phyloP scores from a whole-genome alignment of 2,797 vertebrate species.

The Poeciliopsis presidionis region DNA sequence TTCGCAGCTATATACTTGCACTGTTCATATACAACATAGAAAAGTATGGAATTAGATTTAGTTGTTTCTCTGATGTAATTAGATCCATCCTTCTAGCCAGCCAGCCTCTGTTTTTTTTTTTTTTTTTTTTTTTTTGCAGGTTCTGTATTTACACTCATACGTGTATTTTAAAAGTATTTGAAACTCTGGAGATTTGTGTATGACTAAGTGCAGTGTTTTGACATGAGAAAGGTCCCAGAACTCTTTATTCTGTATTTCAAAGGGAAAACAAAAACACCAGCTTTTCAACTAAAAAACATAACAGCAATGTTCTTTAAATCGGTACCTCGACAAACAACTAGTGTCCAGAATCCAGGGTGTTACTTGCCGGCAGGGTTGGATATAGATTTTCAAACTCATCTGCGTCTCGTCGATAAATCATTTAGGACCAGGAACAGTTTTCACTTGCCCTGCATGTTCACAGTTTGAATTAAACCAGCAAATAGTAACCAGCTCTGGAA shows the following conservation, averaged over 20 bases:
- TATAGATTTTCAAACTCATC: slow-evolving; percentile 51
- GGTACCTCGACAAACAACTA: slow-evolving; percentile 1
- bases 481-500: slow-evolving; percentile 24
- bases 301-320: neutral
- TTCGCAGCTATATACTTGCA: slow-evolving; percentile 26
- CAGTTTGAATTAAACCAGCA: slow-evolving; percentile 44
- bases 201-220: neutral
- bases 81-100: neutral
- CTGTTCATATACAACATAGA: neutral
- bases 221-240: neutral
- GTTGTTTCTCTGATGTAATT: neutral
- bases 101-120: neutral
- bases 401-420: slow-evolving; percentile 55
- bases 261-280: neutral
- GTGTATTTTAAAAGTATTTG: neutral
- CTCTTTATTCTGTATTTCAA: neutral
- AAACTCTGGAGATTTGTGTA: neutral
- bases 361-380: slow-evolving; percentile 30
- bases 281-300: neutral
- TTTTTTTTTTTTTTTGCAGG: neutral
- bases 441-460: slow-evolving; percentile 53
- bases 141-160: neutral
- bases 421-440: slow-evolving; percentile 34
- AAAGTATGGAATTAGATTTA: neutral
- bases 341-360: slow-evolving; percentile 17